Evolutionary conservation across 2,888 invertebrate genomes (phyloP), one percentile per base, ranked within the genome.

Genomic region (Adela reaumurella): DNA sequence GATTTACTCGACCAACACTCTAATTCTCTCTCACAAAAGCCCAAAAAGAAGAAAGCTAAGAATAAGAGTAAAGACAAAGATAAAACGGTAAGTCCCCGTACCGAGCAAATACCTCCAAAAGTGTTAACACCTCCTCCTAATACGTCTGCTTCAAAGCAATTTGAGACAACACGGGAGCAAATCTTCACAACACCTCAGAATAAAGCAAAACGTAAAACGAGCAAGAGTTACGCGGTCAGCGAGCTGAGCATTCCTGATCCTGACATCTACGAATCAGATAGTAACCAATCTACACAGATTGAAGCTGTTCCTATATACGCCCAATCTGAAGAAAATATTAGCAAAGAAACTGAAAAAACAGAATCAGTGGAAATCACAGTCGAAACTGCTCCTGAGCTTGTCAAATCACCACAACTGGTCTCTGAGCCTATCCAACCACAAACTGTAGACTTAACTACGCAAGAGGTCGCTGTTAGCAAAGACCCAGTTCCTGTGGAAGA

Each of bases 211-310:
- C 76, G 74, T 19, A 50, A 49, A 29, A 18, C 24, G 45, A 42
- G 41, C 3, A 28, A 46, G 16, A 35, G n/a, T 14, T 79, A 57
- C 62, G 62, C 56, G 58, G 77, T 62, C 51, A 63, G 60, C 54
- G 71, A 60, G 58, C 80, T 62, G 64, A 65, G 61, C 56, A 54
- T 80, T 20, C 70, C 72, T 3, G 70, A 59, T 57, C 59, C 77
- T 5, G 84, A 84, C 64, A 70, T 83, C 5, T 83, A 83, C 58
- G 81, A 81, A 59, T 83, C 83, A 43, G 84, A 84, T 56, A 84
- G 84, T 55, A 74, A 76, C 54, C 72, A 74, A 46, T 74, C 70
- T 20, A 56, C 57, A 1, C 35, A 3, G 3, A 14, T 35, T 3
- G 11, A 8, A 11, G 14, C 4, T 14, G n/a, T 11, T 14, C 8